These are phyloP conservation scores for Pseudomyrmex sp. DNA, from an alignment of 1,140 invertebrate genomes.

Conservation along the genomic window DNA sequence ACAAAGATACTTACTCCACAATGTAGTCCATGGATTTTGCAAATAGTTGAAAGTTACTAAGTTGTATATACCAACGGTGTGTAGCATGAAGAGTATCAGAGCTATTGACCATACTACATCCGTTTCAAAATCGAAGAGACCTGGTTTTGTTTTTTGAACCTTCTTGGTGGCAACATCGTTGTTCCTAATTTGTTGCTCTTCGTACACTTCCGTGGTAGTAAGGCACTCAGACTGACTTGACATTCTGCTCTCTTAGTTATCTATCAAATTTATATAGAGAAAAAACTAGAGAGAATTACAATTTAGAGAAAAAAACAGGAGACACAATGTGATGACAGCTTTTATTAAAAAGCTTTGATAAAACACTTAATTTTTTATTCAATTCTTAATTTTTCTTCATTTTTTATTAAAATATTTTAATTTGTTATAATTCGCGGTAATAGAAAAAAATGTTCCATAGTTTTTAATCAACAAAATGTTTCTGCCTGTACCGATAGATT, in stretches of 20 bases:
- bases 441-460: no score
- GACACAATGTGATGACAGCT: no score
- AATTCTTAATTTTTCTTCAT: no score
- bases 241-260: neutral
- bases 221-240: no score
- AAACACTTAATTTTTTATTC: no score
- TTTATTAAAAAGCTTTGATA: no score
- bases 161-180: neutral
- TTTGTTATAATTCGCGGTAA: neutral
- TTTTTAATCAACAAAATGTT: no score
- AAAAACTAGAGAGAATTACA: neutral
- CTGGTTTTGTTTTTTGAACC: neutral
- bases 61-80: conserved; percentile 30
- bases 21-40: conserved; percentile 13
- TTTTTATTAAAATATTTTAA: neutral
- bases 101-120: conserved; percentile 27
- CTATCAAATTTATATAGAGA: neutral
- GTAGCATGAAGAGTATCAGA: neutral
- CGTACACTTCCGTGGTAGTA: neutral
- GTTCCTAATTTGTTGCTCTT: neutral
- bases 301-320: neutral
- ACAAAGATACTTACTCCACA: conserved; percentile 27
- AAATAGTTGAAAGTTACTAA: conserved; percentile 43
- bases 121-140: neutral
- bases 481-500: no score